phyloP scores from a whole-genome alignment of 1,140 invertebrate species.

The Homarus americanus region DNA sequence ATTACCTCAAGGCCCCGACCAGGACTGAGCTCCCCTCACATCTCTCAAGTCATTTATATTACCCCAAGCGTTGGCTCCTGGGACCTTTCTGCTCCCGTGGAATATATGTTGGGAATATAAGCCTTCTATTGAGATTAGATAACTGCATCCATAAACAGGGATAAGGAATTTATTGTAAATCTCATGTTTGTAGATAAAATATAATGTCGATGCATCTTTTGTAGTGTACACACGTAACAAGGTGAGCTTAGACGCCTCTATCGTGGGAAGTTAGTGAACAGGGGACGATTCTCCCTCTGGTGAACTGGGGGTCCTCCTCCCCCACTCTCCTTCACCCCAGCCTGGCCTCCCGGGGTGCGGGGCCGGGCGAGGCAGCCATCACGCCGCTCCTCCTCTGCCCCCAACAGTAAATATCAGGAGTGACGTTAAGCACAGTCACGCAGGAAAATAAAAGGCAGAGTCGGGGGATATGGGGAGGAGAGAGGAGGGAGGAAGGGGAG shows the following conservation, averaged over 20 bases:
- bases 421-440: constrained; percentile 64
- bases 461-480: constrained; percentile 29
- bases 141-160: too few relatives aligned
- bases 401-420: constrained; percentile 53
- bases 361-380: constrained; percentile 12
- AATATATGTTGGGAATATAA: too few relatives aligned
- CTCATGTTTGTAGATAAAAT: too few relatives aligned
- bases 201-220: neutral
- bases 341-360: too few relatives aligned
- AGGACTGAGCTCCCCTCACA: neutral
- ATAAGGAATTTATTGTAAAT: too few relatives aligned
- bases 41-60: constrained; percentile 37
- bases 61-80: constrained; percentile 7
- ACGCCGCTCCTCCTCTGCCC: constrained; percentile 32
- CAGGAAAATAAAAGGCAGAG: constrained; percentile 63
- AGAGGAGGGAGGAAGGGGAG: neutral
- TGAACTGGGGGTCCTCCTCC: neutral
- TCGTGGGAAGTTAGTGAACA: neutral
- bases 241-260: neutral
- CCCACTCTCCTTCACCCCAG: neutral
- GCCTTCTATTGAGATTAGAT: too few relatives aligned
- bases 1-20: neutral
- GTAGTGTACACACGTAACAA: neutral
- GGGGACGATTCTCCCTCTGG: neutral
- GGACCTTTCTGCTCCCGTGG: neutral